phyloP scores from a whole-genome alignment of 1,140 invertebrate genomes.

The Leptinotarsa lineolata region DNA sequence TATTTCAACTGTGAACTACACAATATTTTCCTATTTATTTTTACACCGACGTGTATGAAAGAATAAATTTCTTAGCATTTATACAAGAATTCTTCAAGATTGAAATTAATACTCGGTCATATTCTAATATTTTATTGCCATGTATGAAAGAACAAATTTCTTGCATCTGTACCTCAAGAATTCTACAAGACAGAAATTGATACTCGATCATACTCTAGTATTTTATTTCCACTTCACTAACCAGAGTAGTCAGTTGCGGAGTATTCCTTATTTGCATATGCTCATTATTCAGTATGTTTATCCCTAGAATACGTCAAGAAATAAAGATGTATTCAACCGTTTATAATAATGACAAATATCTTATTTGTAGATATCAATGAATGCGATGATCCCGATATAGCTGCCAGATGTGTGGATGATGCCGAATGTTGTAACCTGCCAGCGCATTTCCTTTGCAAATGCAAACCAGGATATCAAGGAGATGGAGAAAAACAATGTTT shows the following conservation, averaged over 20 bases:
- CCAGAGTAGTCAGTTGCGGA: too few relatives aligned
- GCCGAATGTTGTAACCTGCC: constrained; percentile 94
- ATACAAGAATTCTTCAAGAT: constrained; percentile 4
- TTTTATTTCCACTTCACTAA: too few relatives aligned
- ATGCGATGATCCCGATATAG: constrained; percentile 82
- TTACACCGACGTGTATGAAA: too few relatives aligned
- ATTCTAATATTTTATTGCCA: too few relatives aligned
- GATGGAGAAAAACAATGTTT: constrained; percentile 83
- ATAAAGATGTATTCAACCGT: neutral
- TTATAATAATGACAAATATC: constrained; percentile 4
- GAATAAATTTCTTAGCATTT: too few relatives aligned
- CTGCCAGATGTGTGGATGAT: constrained; percentile 84
- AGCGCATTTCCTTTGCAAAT: constrained; percentile 92
- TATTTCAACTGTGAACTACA: too few relatives aligned
- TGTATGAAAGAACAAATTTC: too few relatives aligned
- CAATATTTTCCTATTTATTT: too few relatives aligned
- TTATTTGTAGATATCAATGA: constrained; percentile 84
- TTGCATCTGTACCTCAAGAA: neutral
- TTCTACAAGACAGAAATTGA: neutral
- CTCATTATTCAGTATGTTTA: neutral
- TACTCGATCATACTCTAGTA: too few relatives aligned
- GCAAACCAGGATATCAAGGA: constrained; percentile 85
- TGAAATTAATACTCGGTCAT: neutral
- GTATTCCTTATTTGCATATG: neutral
- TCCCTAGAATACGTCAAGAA: neutral